A percentile compares a stretch with the other conserved stretches of the same genome.
Evolutionary conservation across 2,888 invertebrate species (phyloP).

Genomic region (Chymomyza caudatula): DNA sequence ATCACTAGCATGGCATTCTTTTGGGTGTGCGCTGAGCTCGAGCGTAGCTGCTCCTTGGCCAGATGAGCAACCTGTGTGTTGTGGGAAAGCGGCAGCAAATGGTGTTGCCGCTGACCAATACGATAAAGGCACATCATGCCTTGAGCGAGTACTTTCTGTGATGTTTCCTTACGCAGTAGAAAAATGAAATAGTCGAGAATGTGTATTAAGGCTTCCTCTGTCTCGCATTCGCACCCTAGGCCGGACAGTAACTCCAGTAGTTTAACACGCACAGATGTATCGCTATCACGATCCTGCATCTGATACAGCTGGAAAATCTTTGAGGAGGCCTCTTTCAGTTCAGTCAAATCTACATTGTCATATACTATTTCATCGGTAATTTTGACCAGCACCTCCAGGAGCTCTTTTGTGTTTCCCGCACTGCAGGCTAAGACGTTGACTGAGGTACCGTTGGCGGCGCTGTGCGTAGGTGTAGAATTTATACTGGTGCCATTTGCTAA

Average conservation of each 20-base stretch:
- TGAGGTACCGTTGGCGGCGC: conserved; percentile 2
- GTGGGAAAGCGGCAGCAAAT: conserved; percentile 67
- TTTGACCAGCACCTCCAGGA: conserved; percentile 73
- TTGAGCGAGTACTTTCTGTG: conserved; percentile 77
- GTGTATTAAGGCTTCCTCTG: conserved; percentile 65
- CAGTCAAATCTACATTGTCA: conserved; percentile 58
- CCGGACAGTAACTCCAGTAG: conserved; percentile 72
- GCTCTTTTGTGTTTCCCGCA: conserved; percentile 50
- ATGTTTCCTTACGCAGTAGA: conserved; percentile 74
- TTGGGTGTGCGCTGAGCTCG: conserved; percentile 76
- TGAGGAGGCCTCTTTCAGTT: conserved; percentile 67
- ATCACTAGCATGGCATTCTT: conserved; percentile 76
- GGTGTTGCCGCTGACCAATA: conserved; percentile 69
- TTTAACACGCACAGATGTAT: conserved; percentile 73
- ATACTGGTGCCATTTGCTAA: not conserved
- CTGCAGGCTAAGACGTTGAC: conserved; percentile 17
- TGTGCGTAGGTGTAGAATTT: not conserved
- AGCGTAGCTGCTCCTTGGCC: conserved; percentile 74
- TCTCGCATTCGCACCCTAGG: conserved; percentile 65
- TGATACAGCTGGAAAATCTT: conserved; percentile 73
- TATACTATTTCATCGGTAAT: conserved; percentile 73
- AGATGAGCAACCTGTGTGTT: conserved; percentile 75
- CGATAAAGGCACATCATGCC: conserved; percentile 75
- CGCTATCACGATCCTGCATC: conserved; percentile 68
- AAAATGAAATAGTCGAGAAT: conserved; percentile 75